Conservation (phyloP, 2,888 invertebrate species). For the Dascillus cervinus region DNA sequence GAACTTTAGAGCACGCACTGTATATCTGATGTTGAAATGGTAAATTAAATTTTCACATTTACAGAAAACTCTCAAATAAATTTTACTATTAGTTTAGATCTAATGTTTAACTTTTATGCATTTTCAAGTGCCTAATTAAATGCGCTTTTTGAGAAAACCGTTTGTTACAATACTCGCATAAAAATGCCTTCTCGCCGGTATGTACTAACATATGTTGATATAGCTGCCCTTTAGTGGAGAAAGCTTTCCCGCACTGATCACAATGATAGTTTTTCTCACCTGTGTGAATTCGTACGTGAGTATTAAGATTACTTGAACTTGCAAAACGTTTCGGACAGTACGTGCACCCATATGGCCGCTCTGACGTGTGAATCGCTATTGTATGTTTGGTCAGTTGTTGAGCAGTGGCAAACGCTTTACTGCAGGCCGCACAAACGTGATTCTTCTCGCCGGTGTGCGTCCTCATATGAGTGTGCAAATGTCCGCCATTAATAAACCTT, state of each 20-base stretch:
- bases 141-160: constrained; percentile 30
- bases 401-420: constrained; percentile 30
- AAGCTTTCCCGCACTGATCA: constrained; percentile 30
- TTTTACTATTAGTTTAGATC: too few species aligned
- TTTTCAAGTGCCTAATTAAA: constrained; percentile 26
- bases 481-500: constrained; percentile 31
- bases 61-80: too few species aligned
- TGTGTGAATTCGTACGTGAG: constrained; percentile 29
- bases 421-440: constrained; percentile 26
- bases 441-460: constrained; percentile 29
- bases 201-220: constrained; percentile 30
- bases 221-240: constrained; percentile 30
- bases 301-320: constrained; percentile 30
- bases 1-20: too few species aligned
- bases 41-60: too few species aligned
- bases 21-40: too few species aligned
- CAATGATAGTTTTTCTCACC: constrained; percentile 31
- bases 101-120: constrained; percentile 23
- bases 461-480: constrained; percentile 31
- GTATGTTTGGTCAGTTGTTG: constrained; percentile 31
- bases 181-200: constrained; percentile 28
- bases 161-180: constrained; percentile 28
- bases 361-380: constrained; percentile 33
- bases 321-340: constrained; percentile 30
- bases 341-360: constrained; percentile 29